A percentile compares a stretch with the other conserved stretches of the same genome.
These are phyloP conservation scores for Canis aureus DNA, from an alignment of 2,113 vertebrate species.

Conservation along the genomic window DNA sequence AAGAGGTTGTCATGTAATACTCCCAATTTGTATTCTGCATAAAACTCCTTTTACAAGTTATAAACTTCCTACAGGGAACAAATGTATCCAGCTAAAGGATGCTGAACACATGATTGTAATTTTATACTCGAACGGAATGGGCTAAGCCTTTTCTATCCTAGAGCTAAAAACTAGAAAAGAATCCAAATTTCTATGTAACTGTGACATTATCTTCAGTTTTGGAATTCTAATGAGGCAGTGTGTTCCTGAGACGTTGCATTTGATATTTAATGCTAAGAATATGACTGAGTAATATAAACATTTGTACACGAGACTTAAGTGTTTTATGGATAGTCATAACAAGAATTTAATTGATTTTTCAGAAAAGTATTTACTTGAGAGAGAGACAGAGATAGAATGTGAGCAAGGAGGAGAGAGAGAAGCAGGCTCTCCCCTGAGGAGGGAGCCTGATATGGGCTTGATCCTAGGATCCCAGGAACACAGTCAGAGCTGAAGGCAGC, in stretches of 20 bases:
- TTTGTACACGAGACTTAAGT: constrained; percentile 39
- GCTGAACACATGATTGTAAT: constrained; percentile 82
- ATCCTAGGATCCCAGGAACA: too few relatives aligned
- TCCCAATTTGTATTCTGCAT: constrained; percentile 88
- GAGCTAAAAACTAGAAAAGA: constrained; percentile 48
- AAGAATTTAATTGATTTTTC: not conserved
- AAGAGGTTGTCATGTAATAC: constrained; percentile 84
- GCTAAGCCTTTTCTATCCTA: constrained; percentile 76
- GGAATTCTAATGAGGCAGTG: constrained; percentile 62
- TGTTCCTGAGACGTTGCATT: constrained; percentile 33
- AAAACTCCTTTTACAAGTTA: constrained; percentile 84
- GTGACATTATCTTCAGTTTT: constrained; percentile 41
- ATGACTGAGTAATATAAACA: constrained; percentile 51
- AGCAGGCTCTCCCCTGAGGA: too few relatives aligned
- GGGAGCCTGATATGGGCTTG: too few relatives aligned
- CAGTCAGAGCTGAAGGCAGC: too few relatives aligned
- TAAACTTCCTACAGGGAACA: constrained; percentile 86
- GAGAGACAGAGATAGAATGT: too few relatives aligned
- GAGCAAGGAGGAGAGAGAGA: too few relatives aligned
- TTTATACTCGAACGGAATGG: constrained; percentile 83
- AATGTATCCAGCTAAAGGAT: constrained; percentile 82
- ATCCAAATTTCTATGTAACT: constrained; percentile 45
- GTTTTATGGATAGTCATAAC: not conserved
- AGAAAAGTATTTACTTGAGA: too few relatives aligned
- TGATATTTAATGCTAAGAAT: constrained; percentile 3